Evolutionary conservation across 2,888 invertebrate genomes (phyloP), one percentile per base, ranked within the genome.

Genomic region (Leptodirus hochenwartii): DNA sequence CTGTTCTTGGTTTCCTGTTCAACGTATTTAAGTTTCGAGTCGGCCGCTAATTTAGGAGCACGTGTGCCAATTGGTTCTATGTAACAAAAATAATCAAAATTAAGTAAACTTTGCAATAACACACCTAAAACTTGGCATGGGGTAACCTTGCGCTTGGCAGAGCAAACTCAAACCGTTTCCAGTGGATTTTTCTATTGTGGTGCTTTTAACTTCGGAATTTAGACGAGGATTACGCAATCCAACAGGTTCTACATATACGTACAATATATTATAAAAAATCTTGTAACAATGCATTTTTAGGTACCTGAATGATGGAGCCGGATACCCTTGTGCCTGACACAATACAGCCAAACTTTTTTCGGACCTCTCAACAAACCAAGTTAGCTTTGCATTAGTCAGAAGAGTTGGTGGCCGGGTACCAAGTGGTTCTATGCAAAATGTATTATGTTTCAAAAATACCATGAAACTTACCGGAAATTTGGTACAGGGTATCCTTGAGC

Each of bases 401-500:
- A 54, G 42, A 34, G 45, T 51, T 4, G 54, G 54, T 9, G 47
- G 39, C 37, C 51, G 42, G 20, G 47, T 43, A 29, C 53, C 52
- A 20, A 53, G 41, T 5, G 53, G 53, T 43, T 54, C 53, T 54
- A 39, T 17, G 37, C 36, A 35, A 29, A 33, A 22, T 28, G 11
- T 9, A 33, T 9, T 17, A 22, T 16, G 20, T 6, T 23, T 25
- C 12, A 14, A 25, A 25, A 17, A 10, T 1, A 23, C 12, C 15
- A 14, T 27, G 22, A 32, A 37, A 45, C 59, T 50, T 58, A 69
- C 69, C 64, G 64, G 56, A 61, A 65, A 31, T 47, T 46, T 5
- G 66, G 66, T 24, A 63, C 56, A 34, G 68, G 68, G 51, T 64
- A 76, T 43, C 69, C 73, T 61, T 78, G 76, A 39, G 76, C 77